Percentiles rank a stretch among this genome's conserved stretches.
Conservation (phyloP, 2,797 vertebrate species). For the Epinephelus coioides region DNA sequence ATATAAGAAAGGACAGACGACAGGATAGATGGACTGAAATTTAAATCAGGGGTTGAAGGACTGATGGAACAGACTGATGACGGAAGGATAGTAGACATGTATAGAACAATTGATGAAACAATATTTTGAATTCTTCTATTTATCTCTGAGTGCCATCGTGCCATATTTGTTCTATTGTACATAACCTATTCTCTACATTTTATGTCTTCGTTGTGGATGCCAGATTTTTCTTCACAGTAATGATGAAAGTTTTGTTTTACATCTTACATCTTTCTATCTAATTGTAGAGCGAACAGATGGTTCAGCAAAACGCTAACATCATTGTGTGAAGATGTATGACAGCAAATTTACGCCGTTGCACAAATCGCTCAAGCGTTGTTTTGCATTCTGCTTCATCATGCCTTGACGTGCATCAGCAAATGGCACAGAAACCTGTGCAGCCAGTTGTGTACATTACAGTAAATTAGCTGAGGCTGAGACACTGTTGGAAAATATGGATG, state of each 20-base stretch:
- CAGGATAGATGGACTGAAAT: no score
- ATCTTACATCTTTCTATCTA: conserved; percentile 16
- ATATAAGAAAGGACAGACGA: no score
- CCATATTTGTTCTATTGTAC: no score
- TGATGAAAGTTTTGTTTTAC: conserved; percentile 30
- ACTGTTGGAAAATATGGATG: background rate
- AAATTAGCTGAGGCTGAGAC: conserved; percentile 22
- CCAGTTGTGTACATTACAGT: background rate
- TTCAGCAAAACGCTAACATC: conserved; percentile 42
- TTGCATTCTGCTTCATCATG: conserved; percentile 67
- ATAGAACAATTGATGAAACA: no score
- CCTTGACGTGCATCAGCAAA: conserved; percentile 45
- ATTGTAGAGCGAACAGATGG: conserved; percentile 67
- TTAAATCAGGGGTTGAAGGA: no score
- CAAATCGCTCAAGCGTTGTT: conserved; percentile 55
- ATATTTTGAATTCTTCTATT: background rate
- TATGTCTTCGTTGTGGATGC: background rate
- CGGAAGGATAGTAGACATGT: no score
- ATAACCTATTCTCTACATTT: background rate
- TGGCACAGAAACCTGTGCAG: conserved; percentile 8
- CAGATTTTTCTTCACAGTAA: conserved; percentile 5
- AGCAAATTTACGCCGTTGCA: conserved; percentile 36
- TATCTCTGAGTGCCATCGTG: background rate
- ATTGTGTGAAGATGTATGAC: conserved; percentile 47
- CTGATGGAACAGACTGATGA: no score